These are phyloP conservation scores for Trachelus tabidus DNA, from an alignment of 2,888 invertebrate species.

Conservation along the genomic window DNA sequence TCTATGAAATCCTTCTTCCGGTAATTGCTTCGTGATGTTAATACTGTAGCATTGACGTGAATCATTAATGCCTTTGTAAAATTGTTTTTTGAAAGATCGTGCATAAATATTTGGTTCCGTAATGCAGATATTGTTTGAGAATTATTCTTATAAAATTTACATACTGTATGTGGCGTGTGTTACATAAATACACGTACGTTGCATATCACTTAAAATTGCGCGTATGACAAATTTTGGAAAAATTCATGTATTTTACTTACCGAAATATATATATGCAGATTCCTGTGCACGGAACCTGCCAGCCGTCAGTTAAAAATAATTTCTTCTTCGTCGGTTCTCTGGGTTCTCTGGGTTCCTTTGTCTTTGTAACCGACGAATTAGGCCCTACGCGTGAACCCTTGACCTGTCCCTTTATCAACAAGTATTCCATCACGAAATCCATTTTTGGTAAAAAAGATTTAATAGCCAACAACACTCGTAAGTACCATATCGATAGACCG, in stretches of 20 bases:
- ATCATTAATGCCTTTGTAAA: not conserved
- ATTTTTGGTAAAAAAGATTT: not conserved
- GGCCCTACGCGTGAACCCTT: constrained; percentile 49
- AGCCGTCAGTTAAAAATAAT: constrained; percentile 86
- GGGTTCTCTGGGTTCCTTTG: constrained; percentile 63
- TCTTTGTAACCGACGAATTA: constrained; percentile 51
- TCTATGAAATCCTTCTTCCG: constrained; percentile 94
- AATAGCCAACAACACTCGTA: not conserved
- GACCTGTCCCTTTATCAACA: constrained; percentile 25
- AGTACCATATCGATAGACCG: constrained; percentile 60
- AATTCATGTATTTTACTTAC: constrained; percentile 30
- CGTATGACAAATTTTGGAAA: not conserved
- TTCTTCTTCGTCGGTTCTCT: constrained; percentile 73
- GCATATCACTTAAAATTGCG: not conserved
- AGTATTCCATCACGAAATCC: not conserved
- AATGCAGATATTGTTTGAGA: too few species aligned
- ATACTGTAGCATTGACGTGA: constrained; percentile 62
- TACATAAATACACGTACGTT: not conserved
- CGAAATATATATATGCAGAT: constrained; percentile 88
- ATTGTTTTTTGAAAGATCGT: not conserved
- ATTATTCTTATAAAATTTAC: too few species aligned
- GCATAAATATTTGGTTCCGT: not conserved
- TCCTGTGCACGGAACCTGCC: constrained; percentile 83
- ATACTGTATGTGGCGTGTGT: not conserved
- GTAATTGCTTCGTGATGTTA: constrained; percentile 84